Percentiles rank a stretch among this genome's conserved stretches.
phyloP scores from a whole-genome alignment of 2,113 vertebrate species.

The Limanda limanda region DNA sequence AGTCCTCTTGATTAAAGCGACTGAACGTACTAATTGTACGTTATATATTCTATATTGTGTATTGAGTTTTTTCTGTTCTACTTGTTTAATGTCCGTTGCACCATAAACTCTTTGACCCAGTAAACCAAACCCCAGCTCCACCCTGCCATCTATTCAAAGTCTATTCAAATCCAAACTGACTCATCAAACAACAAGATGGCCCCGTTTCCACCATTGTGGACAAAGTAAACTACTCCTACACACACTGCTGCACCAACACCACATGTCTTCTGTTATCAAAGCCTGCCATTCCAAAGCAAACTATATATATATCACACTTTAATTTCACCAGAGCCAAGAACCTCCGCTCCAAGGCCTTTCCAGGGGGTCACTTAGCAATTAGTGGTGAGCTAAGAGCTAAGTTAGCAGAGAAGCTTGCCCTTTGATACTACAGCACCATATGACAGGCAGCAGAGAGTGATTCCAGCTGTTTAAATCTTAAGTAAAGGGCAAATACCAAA shows the following conservation, averaged over 20 bases:
- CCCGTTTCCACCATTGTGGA: not conserved
- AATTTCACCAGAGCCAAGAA: slow-evolving; percentile 49
- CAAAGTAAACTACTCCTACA: slow-evolving; percentile 6
- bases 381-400: slow-evolving; percentile 60
- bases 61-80: not conserved
- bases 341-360: slow-evolving; percentile 11
- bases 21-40: too few relatives aligned
- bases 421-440: slow-evolving; percentile 51
- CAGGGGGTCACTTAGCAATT: slow-evolving; percentile 63
- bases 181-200: not conserved
- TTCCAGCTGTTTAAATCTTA: slow-evolving; percentile 36
- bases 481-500: slow-evolving; percentile 38
- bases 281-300: slow-evolving; percentile 25
- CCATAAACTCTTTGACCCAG: slow-evolving; percentile 18
- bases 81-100: not conserved
- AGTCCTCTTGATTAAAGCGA: too few relatives aligned
- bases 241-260: slow-evolving; percentile 11
- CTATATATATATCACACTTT: slow-evolving; percentile 72
- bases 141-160: slow-evolving; percentile 61
- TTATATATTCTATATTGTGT: not conserved
- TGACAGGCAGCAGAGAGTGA: slow-evolving; percentile 37
- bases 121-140: slow-evolving; percentile 40
- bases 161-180: slow-evolving; percentile 58
- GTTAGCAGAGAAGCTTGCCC: slow-evolving; percentile 4
- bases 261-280: slow-evolving; percentile 50